A percentile compares a stretch with the other conserved stretches of the same genome.
Evolutionary conservation across 2,797 vertebrate genomes (phyloP).

Genomic region (Gastrophryne carolinensis): DNA sequence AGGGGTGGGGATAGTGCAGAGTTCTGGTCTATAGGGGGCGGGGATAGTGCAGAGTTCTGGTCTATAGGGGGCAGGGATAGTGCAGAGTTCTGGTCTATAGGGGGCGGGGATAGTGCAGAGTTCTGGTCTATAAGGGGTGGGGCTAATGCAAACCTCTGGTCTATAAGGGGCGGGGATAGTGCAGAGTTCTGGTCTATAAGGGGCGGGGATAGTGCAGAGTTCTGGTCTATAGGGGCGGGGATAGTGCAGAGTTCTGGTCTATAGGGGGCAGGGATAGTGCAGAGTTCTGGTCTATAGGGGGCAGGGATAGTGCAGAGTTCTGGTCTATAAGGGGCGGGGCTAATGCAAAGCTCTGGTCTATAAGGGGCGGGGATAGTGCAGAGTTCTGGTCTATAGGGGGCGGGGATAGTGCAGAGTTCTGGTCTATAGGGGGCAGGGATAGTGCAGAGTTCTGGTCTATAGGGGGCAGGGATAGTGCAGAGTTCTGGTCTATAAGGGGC

Average conservation of each 20-base stretch:
- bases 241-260: not conserved
- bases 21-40: too few relatives aligned
- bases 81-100: too few relatives aligned
- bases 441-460: not conserved
- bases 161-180: not conserved
- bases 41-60: not conserved
- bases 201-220: not conserved
- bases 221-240: too few relatives aligned
- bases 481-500: too few relatives aligned
- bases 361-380: not conserved
- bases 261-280: not conserved
- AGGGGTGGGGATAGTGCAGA: too few relatives aligned
- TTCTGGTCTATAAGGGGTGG: not conserved
- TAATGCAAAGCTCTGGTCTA: too few relatives aligned
- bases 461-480: not conserved
- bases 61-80: not conserved
- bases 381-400: not conserved
- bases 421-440: fast-evolving
- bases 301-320: not conserved
- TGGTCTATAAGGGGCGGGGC: not conserved
- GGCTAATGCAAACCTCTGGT: too few relatives aligned
- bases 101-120: not conserved
- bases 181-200: not conserved
- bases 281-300: too few relatives aligned
- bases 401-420: too few relatives aligned